Evolutionary conservation across 2,113 vertebrate species (phyloP).

Genomic region (Turdus rufiventris): DNA sequence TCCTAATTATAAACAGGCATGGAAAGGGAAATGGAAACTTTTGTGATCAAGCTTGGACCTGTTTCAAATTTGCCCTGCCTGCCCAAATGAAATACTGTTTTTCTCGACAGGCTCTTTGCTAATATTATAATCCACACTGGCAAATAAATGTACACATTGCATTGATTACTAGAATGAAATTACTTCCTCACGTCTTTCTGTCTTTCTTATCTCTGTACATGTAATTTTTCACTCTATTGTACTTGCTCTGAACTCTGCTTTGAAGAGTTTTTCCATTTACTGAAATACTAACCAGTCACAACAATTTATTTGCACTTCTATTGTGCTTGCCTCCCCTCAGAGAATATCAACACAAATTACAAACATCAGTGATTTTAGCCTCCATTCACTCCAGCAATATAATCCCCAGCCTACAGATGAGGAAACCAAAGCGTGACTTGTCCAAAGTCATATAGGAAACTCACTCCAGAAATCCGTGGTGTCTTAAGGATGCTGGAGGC

Average conservation of each 20-base stretch:
- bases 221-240: slow-evolving; percentile 61
- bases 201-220: slow-evolving; percentile 32
- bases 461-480: slow-evolving; percentile 8
- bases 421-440: slow-evolving; percentile 35
- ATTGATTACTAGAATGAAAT: slow-evolving; percentile 44
- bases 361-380: slow-evolving; percentile 55
- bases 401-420: slow-evolving; percentile 25
- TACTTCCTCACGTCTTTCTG: not conserved
- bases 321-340: slow-evolving; percentile 49
- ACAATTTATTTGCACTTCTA: slow-evolving; percentile 58
- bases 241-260: slow-evolving; percentile 41
- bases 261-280: slow-evolving; percentile 55
- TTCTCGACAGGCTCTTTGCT: not conserved
- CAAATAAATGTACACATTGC: slow-evolving; percentile 12
- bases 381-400: slow-evolving; percentile 43
- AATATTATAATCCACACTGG: slow-evolving; percentile 11
- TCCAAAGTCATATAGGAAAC: slow-evolving; percentile 36
- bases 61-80: not conserved
- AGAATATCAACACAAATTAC: slow-evolving; percentile 64
- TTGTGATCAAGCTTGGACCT: not conserved
- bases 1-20: not conserved
- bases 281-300: slow-evolving; percentile 60
- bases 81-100: not conserved
- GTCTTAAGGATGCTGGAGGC: slow-evolving; percentile 29
- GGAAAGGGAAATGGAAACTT: not conserved